Evolutionary conservation across 1,140 invertebrate genomes (phyloP).

Genomic region (Calycopis cecrops): DNA sequence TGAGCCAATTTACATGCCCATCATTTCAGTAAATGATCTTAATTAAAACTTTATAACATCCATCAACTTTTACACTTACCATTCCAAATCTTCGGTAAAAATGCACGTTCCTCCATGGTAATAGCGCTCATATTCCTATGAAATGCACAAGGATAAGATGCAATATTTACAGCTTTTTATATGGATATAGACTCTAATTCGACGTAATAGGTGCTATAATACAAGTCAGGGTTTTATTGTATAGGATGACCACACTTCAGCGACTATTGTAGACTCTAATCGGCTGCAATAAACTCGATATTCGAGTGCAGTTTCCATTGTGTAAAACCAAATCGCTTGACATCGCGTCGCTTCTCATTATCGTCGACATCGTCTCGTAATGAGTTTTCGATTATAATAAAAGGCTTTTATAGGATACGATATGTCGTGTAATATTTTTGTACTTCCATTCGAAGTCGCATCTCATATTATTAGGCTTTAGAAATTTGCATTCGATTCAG

Average conservation of each 20-base stretch:
- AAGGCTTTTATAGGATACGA: conserved; percentile 16
- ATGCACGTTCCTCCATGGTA: too few species aligned
- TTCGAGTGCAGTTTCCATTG: background rate
- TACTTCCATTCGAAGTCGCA: too few species aligned
- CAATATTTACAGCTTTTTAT: too few species aligned
- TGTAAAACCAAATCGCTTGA: conserved; percentile 15
- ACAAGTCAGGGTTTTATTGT: too few species aligned
- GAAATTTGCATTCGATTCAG: too few species aligned
- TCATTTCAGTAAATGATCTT: conserved; percentile 4
- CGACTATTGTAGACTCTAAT: background rate
- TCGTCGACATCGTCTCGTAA: conserved; percentile 29
- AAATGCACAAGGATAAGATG: too few species aligned
- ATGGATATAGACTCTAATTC: too few species aligned
- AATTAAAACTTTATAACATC: background rate
- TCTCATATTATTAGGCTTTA: too few species aligned
- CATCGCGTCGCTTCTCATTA: conserved; percentile 30
- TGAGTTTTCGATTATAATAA: conserved; percentile 33
- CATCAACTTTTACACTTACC: background rate
- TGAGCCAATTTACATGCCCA: background rate
- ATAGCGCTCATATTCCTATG: too few species aligned
- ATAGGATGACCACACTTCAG: too few species aligned
- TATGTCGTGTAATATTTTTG: conserved; percentile 20
- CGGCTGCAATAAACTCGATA: background rate
- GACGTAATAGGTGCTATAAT: too few species aligned
- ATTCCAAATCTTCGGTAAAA: too few species aligned